Percentiles rank a stretch among this genome's conserved stretches.
Conservation (phyloP, 2,888 invertebrate species). For the Lepeophtheirus nordmannii region DNA sequence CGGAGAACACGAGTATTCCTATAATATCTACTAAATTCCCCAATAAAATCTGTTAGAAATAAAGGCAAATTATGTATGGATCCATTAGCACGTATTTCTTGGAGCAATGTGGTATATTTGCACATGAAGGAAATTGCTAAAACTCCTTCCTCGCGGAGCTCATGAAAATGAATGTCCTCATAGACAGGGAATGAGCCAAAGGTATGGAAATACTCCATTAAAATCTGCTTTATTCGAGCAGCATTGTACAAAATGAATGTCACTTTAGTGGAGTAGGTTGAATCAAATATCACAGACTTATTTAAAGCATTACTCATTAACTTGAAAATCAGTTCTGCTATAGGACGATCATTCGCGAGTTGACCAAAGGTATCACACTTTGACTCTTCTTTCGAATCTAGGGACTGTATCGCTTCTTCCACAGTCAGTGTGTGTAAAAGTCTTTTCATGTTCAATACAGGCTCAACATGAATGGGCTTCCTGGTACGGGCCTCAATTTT, state of each 20-base stretch:
- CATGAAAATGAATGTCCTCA: not conserved
- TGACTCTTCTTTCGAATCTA: not conserved
- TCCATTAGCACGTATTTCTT: not conserved
- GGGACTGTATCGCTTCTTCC: not conserved
- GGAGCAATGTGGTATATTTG: not conserved
- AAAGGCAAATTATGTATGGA: not conserved
- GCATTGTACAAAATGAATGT: constrained; percentile 4
- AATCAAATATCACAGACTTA: not conserved
- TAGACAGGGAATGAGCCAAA: not conserved
- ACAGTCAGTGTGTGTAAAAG: not conserved
- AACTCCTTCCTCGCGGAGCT: not conserved
- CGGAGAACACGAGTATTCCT: not conserved
- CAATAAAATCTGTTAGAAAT: not conserved
- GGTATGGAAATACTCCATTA: not conserved
- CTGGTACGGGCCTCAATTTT: not conserved
- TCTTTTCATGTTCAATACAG: not conserved
- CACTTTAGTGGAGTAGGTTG: not conserved
- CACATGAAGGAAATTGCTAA: not conserved
- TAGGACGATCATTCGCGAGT: not conserved
- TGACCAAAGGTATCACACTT: not conserved
- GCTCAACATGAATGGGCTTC: not conserved
- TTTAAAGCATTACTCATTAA: not conserved
- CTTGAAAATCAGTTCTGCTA: not conserved
- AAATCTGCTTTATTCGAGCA: not conserved
- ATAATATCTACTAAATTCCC: not conserved